Base-by-base conservation (phyloP, 2,888 invertebrate species). In the Pandemis cinnamomeana region DNA sequence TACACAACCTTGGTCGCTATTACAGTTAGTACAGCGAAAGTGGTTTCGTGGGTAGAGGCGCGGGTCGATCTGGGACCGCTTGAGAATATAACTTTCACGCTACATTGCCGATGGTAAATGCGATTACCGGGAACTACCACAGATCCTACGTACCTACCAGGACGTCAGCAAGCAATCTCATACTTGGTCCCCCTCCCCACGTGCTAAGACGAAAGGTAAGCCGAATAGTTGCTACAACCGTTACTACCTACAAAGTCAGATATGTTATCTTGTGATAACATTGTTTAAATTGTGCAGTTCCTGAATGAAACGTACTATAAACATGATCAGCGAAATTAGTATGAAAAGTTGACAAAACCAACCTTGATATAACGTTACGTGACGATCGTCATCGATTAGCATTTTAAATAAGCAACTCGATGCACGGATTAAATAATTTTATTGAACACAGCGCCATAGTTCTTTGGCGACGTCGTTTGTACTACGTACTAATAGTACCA, bases 71-170 rank as follows among this genome's bases (percentile, higher is more conserved):
- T 87, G 86, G 85, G 86, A 85, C 87, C 84, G 87, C 86, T 84
- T 89, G 91, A 90, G 91, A 92, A 92, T 91, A 90, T 91, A 88
- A 92, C 93, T 94, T 94, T 94, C 93, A 91, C 93, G 89, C 84
- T 89, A 90, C 86, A 87, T 89, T 91, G 92, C 90, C 91, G 86
- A 86, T 85, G 83, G 86, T 85, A 87, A 82, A 82, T 84, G 77
- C 79, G 84, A 89, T 87, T 87, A 85, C 82, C 87, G 86, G 86
- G 86, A 85, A 84, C 53, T 58, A 20, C 27, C 81, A 82, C 81
- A 83, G 77, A 42, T 42, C 63, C 60, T 70, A 36, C 58, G 60
- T 15, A 64, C 10, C 15, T 53, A 51, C 13, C 60, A 60, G 55
- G 10, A 58, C 46, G 58, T 58, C 27, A 58, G 27, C 27, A 58